These are phyloP conservation scores for Myripristis murdjan DNA, from an alignment of 2,797 vertebrate species.

Conservation along the genomic window DNA sequence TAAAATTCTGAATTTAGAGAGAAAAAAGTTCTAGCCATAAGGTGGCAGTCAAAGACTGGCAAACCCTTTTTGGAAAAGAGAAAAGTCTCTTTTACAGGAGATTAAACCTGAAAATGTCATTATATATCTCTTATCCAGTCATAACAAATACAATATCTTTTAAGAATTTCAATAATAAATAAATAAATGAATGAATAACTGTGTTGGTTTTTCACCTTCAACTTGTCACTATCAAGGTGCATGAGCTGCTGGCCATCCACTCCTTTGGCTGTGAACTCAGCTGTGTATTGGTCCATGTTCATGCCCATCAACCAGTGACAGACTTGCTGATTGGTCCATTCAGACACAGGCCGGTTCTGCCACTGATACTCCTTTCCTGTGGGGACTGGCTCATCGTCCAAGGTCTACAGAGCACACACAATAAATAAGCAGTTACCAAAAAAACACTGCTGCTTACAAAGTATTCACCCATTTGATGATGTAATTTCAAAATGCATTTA, in stretches of 20 bases:
- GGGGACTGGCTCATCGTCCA: constrained; percentile 88
- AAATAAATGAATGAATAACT: no score
- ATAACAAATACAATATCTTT: no score
- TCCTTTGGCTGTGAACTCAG: constrained; percentile 89
- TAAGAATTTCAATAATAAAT: no score
- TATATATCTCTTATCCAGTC: not conserved
- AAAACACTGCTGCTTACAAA: not conserved
- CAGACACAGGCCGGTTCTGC: constrained; percentile 90
- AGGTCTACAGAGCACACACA: constrained; percentile 79
- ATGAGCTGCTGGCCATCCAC: constrained; percentile 90
- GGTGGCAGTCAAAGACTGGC: constrained; percentile 64
- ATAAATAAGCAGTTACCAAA: constrained; percentile 1
- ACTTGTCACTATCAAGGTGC: constrained; percentile 90
- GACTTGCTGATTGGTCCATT: constrained; percentile 93
- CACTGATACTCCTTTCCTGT: constrained; percentile 92
- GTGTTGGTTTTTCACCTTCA: constrained; percentile 84
- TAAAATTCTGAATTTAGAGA: not conserved
- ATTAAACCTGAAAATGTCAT: not conserved
- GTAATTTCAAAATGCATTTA: not conserved
- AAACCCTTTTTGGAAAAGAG: not conserved
- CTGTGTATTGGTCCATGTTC: constrained; percentile 93
- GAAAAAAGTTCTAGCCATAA: constrained; percentile 52
- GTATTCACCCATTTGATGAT: not conserved
- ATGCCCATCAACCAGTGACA: constrained; percentile 93
- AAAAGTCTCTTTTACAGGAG: not conserved